Base-by-base conservation (phyloP, 2,113 vertebrate genomes). In the Argyrosomus japonicus region DNA sequence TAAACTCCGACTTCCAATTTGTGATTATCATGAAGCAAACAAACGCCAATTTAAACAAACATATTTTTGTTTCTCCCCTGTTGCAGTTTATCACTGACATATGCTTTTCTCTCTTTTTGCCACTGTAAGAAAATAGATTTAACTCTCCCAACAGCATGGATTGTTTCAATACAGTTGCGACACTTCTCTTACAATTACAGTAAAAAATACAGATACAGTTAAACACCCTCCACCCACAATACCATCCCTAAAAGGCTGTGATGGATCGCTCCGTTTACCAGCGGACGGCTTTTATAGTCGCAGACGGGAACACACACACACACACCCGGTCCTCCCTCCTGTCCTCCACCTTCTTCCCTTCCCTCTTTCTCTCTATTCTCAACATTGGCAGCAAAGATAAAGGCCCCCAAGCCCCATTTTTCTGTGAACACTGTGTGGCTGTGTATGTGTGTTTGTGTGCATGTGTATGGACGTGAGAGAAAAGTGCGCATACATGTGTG, bases 201-300 rank as follows among this genome's bases (percentile, higher is more conserved):
- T 43, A 71, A 88, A 77, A 62, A 68, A 62, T 27, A 29, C 45
- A 80, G 62, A 87, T 81, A 36, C 72, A 84, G 84, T 81, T 86
- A 82, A 91, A 94, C 79, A 82, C 29, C 81, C 75, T 77, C 76
- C 77, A 45, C 68, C 69, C 64, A 56, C 60, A 47, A 47, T 4
- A 68, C 36, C 18, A 14, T 78, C 83, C 84, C 82, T 86, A 82
- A 69, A 89, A 87, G 79, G 50, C 82, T 63, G 45, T 91, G 84
- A 94, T 87, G 75, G 84, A 94, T 86, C 45, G 47, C 75, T 84
- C 61, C 60, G 43, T 88, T 88, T 82, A 93, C 80, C 84, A 84
- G 67, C 17, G 51, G 80, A 86, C 62, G 23, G 65, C 36, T 81
- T 92, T 92, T 90, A 92, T 87, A 69, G 75, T 84, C 68, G 47